Percentiles rank a stretch among this genome's conserved stretches.
Conservation (phyloP, 2,888 invertebrate genomes). For the Gortyna flavago region DNA sequence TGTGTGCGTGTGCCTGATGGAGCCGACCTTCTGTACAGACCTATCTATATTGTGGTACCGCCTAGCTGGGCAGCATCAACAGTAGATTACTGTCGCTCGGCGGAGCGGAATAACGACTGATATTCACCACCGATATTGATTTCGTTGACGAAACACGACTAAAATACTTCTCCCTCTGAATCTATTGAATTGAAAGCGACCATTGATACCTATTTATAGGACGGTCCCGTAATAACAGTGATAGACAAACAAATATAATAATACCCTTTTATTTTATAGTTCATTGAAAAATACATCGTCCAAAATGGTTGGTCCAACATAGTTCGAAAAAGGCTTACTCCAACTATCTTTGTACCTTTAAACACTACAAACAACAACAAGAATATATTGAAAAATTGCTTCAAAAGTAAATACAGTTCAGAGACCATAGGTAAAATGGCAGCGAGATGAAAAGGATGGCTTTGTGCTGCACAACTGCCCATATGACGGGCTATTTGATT, state of each 20-base stretch:
- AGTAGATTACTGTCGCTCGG: conserved; percentile 40
- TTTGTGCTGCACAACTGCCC: conserved; percentile 33
- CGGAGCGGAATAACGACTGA: conserved; percentile 46
- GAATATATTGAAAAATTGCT: conserved; percentile 12
- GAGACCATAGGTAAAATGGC: conserved; percentile 47
- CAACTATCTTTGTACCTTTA: not conserved
- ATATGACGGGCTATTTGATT: conserved; percentile 31
- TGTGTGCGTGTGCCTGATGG: not conserved
- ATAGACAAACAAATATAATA: not conserved
- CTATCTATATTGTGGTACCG: not conserved
- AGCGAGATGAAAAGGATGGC: conserved; percentile 27
- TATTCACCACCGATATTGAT: conserved; percentile 40
- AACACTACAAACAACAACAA: conserved; percentile 5
- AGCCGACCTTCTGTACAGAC: not conserved
- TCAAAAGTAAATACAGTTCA: conserved; percentile 29
- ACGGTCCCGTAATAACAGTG: not conserved
- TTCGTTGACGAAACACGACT: conserved; percentile 28
- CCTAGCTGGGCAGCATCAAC: conserved; percentile 11
- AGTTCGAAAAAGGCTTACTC: not conserved
- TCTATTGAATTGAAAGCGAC: not conserved
- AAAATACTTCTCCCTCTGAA: conserved; percentile 9
- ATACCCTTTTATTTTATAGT: not conserved
- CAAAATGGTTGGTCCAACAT: not conserved
- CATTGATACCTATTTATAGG: not conserved
- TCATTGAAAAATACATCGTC: not conserved